Base-by-base conservation (phyloP, 1,140 invertebrate genomes). In the Formica selysi region DNA sequence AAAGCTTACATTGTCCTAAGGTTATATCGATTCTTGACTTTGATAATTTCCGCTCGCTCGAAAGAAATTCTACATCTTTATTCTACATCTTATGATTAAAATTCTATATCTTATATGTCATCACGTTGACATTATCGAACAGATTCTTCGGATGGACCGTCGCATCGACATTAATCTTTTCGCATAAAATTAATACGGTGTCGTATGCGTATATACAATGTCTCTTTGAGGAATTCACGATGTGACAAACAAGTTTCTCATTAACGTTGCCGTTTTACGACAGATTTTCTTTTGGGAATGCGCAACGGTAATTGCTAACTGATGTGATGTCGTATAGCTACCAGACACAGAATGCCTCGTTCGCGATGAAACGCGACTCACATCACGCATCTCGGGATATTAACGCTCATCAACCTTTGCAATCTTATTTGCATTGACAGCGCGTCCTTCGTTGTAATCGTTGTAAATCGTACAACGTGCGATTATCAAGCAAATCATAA, bases 251-350 rank as follows among this genome's bases (percentile, higher is more conserved):
- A 62, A 41, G 57, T 76, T 84, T 76, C 70, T 84, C 57, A 62
- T 84, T 84, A 84, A 48, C 70, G 22, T 22, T 44, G 68, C 68
- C 54, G 68, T 84, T 84, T 84, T 57, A 84, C 41, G 19, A 19
- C 48, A 48, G 44, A 74, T 11, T 32, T 32, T 2, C 26, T 44
- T 78, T 76, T 36, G 26, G n/a, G 7, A 84, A 3, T 11, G 68
- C 26, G 29, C 38, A 29, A 7, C 73, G 19, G 2, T 84, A 84
- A 84, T 84, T 84, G 70, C 38, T 16, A 62, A 74, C 67, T 44
- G 32, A 74, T 22, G 26, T 19, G 59, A 78, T 36, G 22, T 61
- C 80, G 70, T 38, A 19, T 19, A n/a, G 41, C 26, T 84, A 76
- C 70, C 70, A 84, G 19, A 59, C 16, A 11, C 36, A 36, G 70